Percentiles rank a stretch among this genome's conserved stretches.
These are phyloP conservation scores for Nansenia antarctica DNA, from an alignment of 2,113 vertebrate genomes.

Conservation along the genomic window DNA sequence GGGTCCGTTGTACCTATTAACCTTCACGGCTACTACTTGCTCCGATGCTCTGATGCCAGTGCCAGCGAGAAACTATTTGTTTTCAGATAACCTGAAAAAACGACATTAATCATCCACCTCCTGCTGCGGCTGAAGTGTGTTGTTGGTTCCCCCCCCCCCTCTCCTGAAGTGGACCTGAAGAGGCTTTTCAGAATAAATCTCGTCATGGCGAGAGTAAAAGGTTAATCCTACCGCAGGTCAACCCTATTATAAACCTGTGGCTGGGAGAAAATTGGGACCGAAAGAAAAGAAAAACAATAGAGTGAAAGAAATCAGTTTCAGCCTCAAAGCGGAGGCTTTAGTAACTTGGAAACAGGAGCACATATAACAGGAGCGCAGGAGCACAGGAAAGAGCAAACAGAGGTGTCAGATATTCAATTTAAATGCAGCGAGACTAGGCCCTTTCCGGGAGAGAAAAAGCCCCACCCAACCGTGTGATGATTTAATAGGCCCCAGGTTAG, in stretches of 20 bases:
- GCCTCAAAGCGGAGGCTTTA: slow-evolving; percentile 6
- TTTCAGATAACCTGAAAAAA: slow-evolving; percentile 60
- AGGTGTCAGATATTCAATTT: background rate
- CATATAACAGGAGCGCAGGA: too few species aligned
- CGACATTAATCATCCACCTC: slow-evolving; percentile 53
- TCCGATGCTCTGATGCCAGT: slow-evolving; percentile 55
- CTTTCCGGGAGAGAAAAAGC: background rate
- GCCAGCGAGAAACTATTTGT: slow-evolving; percentile 59
- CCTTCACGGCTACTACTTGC: slow-evolving; percentile 59
- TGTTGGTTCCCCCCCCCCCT: slow-evolving; percentile 35
- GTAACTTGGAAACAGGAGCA: background rate
- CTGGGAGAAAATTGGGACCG: slow-evolving; percentile 43
- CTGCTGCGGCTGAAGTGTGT: slow-evolving; percentile 48
- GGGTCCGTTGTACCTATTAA: slow-evolving; percentile 57
- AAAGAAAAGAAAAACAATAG: background rate
- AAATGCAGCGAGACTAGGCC: background rate
- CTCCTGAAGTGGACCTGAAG: slow-evolving; percentile 14
- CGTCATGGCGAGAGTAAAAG: slow-evolving; percentile 42
- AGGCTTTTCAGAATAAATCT: slow-evolving; percentile 40
- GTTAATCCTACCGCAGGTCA: slow-evolving; percentile 47
- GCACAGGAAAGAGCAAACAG: background rate
- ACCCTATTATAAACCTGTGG: slow-evolving; percentile 46
- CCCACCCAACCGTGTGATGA: background rate
- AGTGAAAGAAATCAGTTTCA: slow-evolving; percentile 17
- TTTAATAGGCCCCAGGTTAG: background rate